A percentile compares a stretch with the other conserved stretches of the same genome.
Conservation (phyloP, 1,140 invertebrate species). For the Elymnias hypermnestra region DNA sequence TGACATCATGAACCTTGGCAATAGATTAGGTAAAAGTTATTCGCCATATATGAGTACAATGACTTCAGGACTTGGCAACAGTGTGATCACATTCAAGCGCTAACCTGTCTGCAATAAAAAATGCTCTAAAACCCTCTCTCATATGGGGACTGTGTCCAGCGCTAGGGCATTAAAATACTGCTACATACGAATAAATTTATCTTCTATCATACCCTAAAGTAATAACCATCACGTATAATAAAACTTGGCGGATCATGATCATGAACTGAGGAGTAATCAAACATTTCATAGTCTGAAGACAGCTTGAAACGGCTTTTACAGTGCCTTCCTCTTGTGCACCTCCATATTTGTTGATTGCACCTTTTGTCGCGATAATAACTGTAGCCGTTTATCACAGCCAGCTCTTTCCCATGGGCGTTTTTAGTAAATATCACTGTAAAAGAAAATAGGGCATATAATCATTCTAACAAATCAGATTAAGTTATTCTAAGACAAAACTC, state of each 20-base stretch:
- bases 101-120: too few species aligned
- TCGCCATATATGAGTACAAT: too few species aligned
- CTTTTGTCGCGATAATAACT: slow-evolving; percentile 6
- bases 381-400: slow-evolving; percentile 2
- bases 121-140: too few species aligned
- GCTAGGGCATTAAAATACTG: too few species aligned
- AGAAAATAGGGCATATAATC: neutral
- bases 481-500: too few species aligned
- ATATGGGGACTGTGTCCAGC: too few species aligned
- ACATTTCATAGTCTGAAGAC: neutral
- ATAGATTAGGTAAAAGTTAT: too few species aligned
- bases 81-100: too few species aligned
- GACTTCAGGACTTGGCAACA: too few species aligned
- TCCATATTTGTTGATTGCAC: neutral
- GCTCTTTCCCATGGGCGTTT: neutral
- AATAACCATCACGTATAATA: slow-evolving; percentile 3
- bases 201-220: neutral
- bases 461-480: too few species aligned
- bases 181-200: too few species aligned
- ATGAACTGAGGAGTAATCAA: neutral
- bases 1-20: too few species aligned
- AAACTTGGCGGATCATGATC: slow-evolving; percentile 4
- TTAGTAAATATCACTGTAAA: slow-evolving; percentile 1
- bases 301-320: neutral
- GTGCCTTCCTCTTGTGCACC: slow-evolving; percentile 1